A percentile compares a stretch with the other conserved stretches of the same genome.
phyloP scores from a whole-genome alignment of 2,113 vertebrate genomes.

The Mugil cephalus region DNA sequence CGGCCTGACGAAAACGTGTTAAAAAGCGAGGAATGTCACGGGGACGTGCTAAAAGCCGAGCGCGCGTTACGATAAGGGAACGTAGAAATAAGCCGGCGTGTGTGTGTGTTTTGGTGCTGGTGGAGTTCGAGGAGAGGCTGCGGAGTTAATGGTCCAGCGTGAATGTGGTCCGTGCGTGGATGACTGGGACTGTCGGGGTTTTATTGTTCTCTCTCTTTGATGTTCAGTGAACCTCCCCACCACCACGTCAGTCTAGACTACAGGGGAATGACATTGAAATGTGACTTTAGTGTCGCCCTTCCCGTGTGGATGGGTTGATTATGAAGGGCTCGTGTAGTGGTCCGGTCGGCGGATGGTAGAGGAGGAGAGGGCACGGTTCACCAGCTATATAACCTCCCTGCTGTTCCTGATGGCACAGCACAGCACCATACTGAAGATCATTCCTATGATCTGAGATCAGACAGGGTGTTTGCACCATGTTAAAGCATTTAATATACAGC shows the following conservation, averaged over 20 bases:
- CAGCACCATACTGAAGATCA: slow-evolving; percentile 98
- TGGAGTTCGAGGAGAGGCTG: slow-evolving; percentile 37
- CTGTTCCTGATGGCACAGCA: slow-evolving; percentile 95
- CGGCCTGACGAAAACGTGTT: slow-evolving; percentile 24
- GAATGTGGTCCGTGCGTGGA: slow-evolving; percentile 27
- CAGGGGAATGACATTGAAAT: slow-evolving; percentile 22
- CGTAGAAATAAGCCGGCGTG: not conserved
- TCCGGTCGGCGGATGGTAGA: slow-evolving; percentile 9
- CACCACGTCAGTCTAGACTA: slow-evolving; percentile 32
- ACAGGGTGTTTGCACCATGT: not conserved
- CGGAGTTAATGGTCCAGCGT: slow-evolving; percentile 49
- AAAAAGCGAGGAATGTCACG: slow-evolving; percentile 53
- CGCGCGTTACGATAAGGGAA: slow-evolving; percentile 13
- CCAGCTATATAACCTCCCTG: slow-evolving; percentile 90
- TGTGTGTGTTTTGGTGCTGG: slow-evolving; percentile 43
- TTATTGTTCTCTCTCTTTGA: slow-evolving; percentile 17
- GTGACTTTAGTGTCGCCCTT: slow-evolving; percentile 44
- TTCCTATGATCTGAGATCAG: slow-evolving; percentile 90
- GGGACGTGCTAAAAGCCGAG: slow-evolving; percentile 45
- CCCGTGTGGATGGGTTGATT: slow-evolving; percentile 23
- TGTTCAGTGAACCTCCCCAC: slow-evolving; percentile 18
- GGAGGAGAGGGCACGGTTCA: not conserved
- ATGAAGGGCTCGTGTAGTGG: slow-evolving; percentile 32
- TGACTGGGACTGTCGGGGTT: slow-evolving; percentile 10
- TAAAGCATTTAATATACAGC: not conserved